Evolutionary conservation across 2,888 invertebrate species (phyloP), one percentile per base, ranked within the genome.

Genomic region (Lagria hirta): DNA sequence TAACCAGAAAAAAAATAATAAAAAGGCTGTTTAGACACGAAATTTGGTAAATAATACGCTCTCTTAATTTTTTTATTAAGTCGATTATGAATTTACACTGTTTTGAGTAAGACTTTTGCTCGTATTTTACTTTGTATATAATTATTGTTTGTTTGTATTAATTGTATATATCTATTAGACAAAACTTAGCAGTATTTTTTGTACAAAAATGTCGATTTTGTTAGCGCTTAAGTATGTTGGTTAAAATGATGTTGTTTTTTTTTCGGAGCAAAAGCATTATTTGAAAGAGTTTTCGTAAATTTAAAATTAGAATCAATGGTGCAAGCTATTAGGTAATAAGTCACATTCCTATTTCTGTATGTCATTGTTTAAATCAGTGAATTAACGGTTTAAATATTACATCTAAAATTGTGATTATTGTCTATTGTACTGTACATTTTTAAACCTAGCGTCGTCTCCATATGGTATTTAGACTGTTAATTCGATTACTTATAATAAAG

Each of bases 271-370:
- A 57, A 53, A 49, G 58, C 53, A 41, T 58, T 53, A 55, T 55
- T 58, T 57, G 49, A 54, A 53, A 53, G 32, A 33, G 47, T 47
- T 22, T 42, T n/a, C n/a, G n/a, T n/a, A 51, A 52, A 45, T 38
- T 49, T 33, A 29, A 42, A 46, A 51, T 51, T 64, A 65, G 68
- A 68, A 67, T 67, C 68, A 62, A 68, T 67, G 68, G 68, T 68
- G 68, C 68, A 66, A 66, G 61, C 57, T 58, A 58, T 55, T 54
- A 51, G 52, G 50, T 56, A 51, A 54, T 60, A 60, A 62, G 59
- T 61, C 56, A 65, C 65, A 64, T 65, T 65, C 65, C 64, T 64
- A 58, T 55, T 60, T 64, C 57, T 62, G 52, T 57, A 54, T 59
- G 54, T 58, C 47, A 45, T 36, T 32, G 29, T 38, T 47, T 34